Evolutionary conservation across 2,888 invertebrate genomes (phyloP).

Genomic region (Himalopsyche tibetana): DNA sequence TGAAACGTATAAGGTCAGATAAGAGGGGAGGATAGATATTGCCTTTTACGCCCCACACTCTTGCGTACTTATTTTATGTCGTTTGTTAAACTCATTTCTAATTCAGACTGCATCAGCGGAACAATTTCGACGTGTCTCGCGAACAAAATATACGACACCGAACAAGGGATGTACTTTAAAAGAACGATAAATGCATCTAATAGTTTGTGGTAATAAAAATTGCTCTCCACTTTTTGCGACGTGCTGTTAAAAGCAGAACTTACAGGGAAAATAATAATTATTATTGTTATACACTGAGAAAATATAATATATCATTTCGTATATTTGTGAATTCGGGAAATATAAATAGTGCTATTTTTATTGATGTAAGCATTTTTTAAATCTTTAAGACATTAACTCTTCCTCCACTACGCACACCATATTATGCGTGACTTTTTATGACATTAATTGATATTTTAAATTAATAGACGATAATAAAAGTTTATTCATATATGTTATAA

Average conservation of each 20-base stretch:
- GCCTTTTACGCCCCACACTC: neutral
- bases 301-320: no score
- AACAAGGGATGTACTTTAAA: neutral
- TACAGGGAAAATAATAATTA: neutral
- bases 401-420: no score
- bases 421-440: no score
- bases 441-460: no score
- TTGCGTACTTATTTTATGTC: conserved; percentile 34
- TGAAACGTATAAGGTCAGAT: neutral
- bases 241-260: neutral
- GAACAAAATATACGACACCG: conserved; percentile 33
- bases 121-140: conserved; percentile 45
- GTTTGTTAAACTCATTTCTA: conserved; percentile 40
- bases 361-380: no score
- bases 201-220: conserved; percentile 2
- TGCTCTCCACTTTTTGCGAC: neutral
- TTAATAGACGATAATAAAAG: no score
- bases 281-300: neutral
- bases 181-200: conserved; percentile 9
- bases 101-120: conserved; percentile 39
- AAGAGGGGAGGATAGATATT: neutral
- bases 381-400: no score
- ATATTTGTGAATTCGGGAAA: no score
- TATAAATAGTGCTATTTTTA: no score
- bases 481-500: no score